Evolutionary conservation across 1,140 invertebrate species (phyloP).

Genomic region (Rhizoglyphus robini): DNA sequence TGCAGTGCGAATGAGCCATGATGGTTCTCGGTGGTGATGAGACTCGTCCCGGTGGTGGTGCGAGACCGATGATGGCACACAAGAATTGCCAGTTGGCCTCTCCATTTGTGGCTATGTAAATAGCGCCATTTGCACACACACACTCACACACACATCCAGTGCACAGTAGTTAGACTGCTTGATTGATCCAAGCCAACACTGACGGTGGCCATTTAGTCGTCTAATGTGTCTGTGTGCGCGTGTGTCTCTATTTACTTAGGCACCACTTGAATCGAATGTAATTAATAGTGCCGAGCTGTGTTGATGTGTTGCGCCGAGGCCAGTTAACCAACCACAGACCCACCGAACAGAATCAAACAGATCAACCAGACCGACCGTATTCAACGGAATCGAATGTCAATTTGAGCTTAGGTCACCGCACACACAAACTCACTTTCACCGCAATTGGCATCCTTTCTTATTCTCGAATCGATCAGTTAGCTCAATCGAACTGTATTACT

Average conservation of each 20-base stretch:
- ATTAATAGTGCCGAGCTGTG: neutral
- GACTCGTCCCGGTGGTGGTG: neutral
- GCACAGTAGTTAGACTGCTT: neutral
- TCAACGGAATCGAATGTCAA: too few relatives aligned
- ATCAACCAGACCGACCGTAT: too few relatives aligned
- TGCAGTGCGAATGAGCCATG: neutral
- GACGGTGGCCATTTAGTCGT: constrained; percentile 14
- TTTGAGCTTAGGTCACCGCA: too few relatives aligned
- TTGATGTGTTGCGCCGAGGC: neutral
- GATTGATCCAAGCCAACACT: constrained; percentile 9
- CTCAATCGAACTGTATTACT: too few relatives aligned
- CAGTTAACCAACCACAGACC: neutral
- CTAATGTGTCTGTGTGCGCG: constrained; percentile 11
- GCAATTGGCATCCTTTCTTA: too few relatives aligned
- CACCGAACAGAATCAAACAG: too few relatives aligned
- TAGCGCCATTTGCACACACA: too few relatives aligned
- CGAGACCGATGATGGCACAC: neutral
- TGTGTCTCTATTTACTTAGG: constrained; percentile 8
- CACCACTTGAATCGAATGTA: constrained; percentile 6
- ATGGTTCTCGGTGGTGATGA: neutral
- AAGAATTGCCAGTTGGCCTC: neutral
- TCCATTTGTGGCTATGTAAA: neutral
- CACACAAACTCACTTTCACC: too few relatives aligned
- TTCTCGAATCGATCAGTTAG: too few relatives aligned
- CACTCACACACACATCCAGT: too few relatives aligned